Base-by-base conservation (phyloP, 2,113 vertebrate species). In the Neolamprologus modestus region DNA sequence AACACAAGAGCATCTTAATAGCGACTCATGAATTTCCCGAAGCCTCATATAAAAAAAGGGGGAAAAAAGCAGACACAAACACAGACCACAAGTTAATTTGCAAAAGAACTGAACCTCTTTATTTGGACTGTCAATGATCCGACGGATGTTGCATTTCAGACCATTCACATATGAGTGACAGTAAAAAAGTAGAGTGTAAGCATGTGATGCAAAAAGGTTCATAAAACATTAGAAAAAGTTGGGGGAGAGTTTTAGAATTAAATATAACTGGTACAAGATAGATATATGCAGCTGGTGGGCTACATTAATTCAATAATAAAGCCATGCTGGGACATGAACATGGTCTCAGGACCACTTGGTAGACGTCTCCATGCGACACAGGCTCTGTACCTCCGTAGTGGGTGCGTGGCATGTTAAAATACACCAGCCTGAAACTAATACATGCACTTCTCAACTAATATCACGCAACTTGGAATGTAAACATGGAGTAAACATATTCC, bases 21-120 rank as follows among this genome's bases (percentile, higher is more conserved):
- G 13, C 40, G 5, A 73, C 8, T 16, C 3, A 9, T 6, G 3
- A 73, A 16, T 47, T 76, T 47, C 42, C 24, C 24, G 26, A 19
- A 31, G 26, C 26, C 42, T 21, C 8, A 52, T 10, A 26, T 9
- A 3, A 54, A 54, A 4, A 2, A 21, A 21, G 1, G 0, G 0
- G 1, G 1, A 21, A 45, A 33, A 71, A 5, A 71, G 24, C 3
- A 35, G 8, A 91, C 78, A 89, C 5, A 89, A 55, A 85, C 17
- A 92, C 57, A 95, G 73, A 68, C 45, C 85, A 93, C 88, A 54
- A 91, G 35, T 94, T 53, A 84, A 91, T 78, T 91, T 95, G 93
- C 94, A 95, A 95, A 96, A 95, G 91, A 95, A 96, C 88, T 92
- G 88, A 95, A 94, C 93, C 92, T 95, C 86, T 96, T 96, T 96